These are phyloP conservation scores for Coccyzus lansbergi DNA, from an alignment of 2,797 vertebrate genomes.

Conservation along the genomic window DNA sequence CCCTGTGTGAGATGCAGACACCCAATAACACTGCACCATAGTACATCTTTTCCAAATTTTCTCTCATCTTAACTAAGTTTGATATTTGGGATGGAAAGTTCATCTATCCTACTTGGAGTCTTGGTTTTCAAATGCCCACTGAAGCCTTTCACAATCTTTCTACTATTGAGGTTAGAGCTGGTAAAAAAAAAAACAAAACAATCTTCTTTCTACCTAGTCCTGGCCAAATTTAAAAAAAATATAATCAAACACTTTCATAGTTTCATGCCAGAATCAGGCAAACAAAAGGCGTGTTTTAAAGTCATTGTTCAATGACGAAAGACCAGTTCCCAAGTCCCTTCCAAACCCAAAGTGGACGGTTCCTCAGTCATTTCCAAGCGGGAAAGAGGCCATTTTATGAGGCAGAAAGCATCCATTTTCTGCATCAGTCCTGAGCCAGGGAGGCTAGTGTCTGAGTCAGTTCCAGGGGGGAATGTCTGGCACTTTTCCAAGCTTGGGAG, in stretches of 20 bases:
- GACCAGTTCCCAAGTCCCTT: not conserved
- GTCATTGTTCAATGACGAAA: not conserved
- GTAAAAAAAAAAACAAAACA: not conserved
- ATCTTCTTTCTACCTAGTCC: not conserved
- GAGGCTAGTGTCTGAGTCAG: constrained; percentile 56
- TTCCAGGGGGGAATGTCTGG: constrained; percentile 51
- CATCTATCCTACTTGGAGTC: not conserved
- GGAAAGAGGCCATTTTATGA: constrained; percentile 65
- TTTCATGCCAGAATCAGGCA: constrained; percentile 8
- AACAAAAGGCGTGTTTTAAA: not conserved
- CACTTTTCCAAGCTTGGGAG: constrained; percentile 58
- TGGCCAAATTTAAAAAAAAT: not conserved
- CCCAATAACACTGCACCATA: not conserved
- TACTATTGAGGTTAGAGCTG: not conserved
- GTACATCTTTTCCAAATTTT: not conserved
- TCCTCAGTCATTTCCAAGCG: constrained; percentile 33
- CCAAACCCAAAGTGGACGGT: constrained; percentile 37
- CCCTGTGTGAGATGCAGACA: not conserved
- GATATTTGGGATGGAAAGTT: not conserved
- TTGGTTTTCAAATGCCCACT: not conserved
- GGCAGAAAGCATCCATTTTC: constrained; percentile 66
- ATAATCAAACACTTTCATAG: not conserved
- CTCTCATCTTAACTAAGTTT: not conserved
- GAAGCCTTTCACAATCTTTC: not conserved
- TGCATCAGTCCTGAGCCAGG: constrained; percentile 43